Evolutionary conservation across 1,140 invertebrate species (phyloP), one percentile per base, ranked within the genome.

Genomic region (Potamilus streckersoni): DNA sequence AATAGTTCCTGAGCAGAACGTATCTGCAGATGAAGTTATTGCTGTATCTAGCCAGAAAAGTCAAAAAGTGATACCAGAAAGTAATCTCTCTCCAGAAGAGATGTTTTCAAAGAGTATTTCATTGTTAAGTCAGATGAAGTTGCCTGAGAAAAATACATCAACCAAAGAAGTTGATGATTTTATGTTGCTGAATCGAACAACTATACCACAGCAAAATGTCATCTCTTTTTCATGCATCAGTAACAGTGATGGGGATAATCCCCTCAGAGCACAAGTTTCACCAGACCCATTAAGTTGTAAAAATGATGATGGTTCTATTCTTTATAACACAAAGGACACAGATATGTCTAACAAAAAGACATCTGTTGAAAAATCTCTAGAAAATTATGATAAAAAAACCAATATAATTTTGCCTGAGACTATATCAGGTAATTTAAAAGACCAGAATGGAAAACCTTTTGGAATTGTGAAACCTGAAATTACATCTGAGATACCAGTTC

Each of bases 401-500:
- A 59, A 31, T 23, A 69, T 17, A 60, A 55, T 12, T 56, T 61
- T 27, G 57, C 58, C 49, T 20, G 27, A 17, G 60, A 70, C 57
- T 31, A 2, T 27, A 14, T 57, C 31, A 59, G 55, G 13, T 69
- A 57, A 19, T 15, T 63, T 23, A 57, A 23, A n/a, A 20, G 49
- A 38, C 61, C 13, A 58, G 15, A 17, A 12, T 12, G 38, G 17
- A 64, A 71, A 59, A 20, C 27, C 68, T 11, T 27, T 5, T 5
- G 67, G 64, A 20, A 49, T 64, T n/a, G 59, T 71, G 19, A 23
- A 63, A 17, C 74, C 67, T 2, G 68, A 70, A 31, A 65, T 62
- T 59, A 76, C 38, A 19, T 15, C 19, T 11, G 55, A 65, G 55
- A 16, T 3, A 58, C 61, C 65, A 63, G 17, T 61, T n/a, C 59